Evolutionary conservation across 2,113 vertebrate species (phyloP).

Genomic region (Ammodytes marinus): DNA sequence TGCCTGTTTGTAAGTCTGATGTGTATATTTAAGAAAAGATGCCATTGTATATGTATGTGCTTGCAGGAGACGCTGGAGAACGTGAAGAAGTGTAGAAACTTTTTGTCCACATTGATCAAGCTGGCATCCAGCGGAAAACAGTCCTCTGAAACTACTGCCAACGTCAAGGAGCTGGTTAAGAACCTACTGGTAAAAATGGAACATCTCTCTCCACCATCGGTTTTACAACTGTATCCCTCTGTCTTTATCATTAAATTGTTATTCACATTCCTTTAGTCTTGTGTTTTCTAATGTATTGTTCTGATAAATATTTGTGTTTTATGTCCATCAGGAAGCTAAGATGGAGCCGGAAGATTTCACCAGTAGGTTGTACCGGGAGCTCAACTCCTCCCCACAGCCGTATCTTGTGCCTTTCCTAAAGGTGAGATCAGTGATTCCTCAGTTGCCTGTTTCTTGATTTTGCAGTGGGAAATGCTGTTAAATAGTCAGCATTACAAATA

Average conservation of each 20-base stretch:
- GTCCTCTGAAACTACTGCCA: slow-evolving; percentile 93
- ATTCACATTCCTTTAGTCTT: neutral
- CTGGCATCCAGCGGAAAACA: slow-evolving; percentile 95
- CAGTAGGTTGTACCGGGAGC: slow-evolving; percentile 92
- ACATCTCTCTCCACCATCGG: slow-evolving; percentile 42
- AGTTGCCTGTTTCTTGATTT: neutral
- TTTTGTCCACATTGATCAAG: slow-evolving; percentile 95
- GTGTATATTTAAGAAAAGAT: neutral
- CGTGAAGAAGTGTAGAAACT: slow-evolving; percentile 97
- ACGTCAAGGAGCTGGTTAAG: slow-evolving; percentile 95
- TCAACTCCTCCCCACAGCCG: slow-evolving; percentile 96
- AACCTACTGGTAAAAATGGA: slow-evolving; percentile 87
- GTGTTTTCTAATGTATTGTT: neutral
- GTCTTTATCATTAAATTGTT: neutral
- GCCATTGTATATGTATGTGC: slow-evolving; percentile 13
- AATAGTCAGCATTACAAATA: neutral
- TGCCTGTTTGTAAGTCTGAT: neutral
- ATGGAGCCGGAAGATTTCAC: slow-evolving; percentile 96
- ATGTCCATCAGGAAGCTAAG: slow-evolving; percentile 88
- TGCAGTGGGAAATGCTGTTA: neutral
- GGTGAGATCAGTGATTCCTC: slow-evolving; percentile 81
- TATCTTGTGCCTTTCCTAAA: slow-evolving; percentile 99
- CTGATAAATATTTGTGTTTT: neutral
- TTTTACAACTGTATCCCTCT: neutral
- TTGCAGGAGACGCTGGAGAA: slow-evolving; percentile 95